Base-by-base conservation (phyloP, 2,797 vertebrate species). In the Natrix natrix region DNA sequence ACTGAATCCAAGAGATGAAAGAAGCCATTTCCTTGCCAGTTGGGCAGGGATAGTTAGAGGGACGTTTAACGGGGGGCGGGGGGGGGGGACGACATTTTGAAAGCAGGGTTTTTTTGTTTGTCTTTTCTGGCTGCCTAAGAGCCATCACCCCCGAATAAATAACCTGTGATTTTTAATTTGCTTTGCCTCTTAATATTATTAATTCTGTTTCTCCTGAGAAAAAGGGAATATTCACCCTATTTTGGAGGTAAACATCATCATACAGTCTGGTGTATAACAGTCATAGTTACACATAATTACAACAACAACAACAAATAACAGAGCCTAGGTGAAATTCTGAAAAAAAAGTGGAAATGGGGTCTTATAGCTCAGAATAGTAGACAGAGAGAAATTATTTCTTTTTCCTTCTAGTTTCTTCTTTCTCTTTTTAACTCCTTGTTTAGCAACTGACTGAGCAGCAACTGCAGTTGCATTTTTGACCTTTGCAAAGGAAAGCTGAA, bases 11-110 rank as follows among this genome's bases (percentile, higher is more conserved):
- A 26, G n/a, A 87, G 52, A 56, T 32, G 37, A 66, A 52, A 63
- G 6, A 28, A 88, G 3, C 86, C 91, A 92, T 2, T 1, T 90
- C 90, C 69, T 90, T 78, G 16, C 91, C 55, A 94, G 12, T 1
- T 91, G 26, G 86, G n/a, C 92, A 94, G 22, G 26, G 92, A 94
- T 1, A 56, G 74, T n/a, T 57, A 54, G 2, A 93, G 57, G 3
- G 7, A 7, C n/a, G 3, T 28, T 0, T 1, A 56, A n/a, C 90
- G n/a, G 88, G 0, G 0, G 1, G 0, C 5, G 4, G 2, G 10
- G 28, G 32, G 32, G 32, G 32, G 32, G 32, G n/a, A n/a, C n/a
- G n/a, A 24, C 4, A 24, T 56, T 88, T 52, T 0, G 8, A 93
- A 94, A 92, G 88, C n/a, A 88, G 5, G 0, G 22, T 22, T 24